phyloP scores from a whole-genome alignment of 2,113 vertebrate species.

The Planiliza haematocheilus region DNA sequence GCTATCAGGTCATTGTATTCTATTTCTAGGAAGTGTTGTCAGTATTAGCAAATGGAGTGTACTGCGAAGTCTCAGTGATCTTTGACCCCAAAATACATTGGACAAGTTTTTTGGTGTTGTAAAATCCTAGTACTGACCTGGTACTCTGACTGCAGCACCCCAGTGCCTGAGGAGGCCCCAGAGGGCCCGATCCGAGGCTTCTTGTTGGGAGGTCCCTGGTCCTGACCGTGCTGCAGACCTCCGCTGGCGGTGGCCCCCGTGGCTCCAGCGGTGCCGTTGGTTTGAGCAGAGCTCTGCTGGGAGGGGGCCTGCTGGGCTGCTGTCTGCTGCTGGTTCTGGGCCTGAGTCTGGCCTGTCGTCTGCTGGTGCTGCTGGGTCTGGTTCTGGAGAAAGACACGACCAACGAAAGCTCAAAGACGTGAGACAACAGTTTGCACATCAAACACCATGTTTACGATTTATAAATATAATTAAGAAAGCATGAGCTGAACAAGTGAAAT shows the following conservation, averaged over 20 bases:
- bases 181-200: slow-evolving; percentile 94
- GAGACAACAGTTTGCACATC: too few species aligned
- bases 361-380: slow-evolving; percentile 96
- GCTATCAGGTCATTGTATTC: too few species aligned
- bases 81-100: too few species aligned
- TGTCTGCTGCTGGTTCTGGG: slow-evolving; percentile 84
- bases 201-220: slow-evolving; percentile 94
- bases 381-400: slow-evolving; percentile 80
- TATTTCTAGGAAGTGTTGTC: too few species aligned
- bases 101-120: too few species aligned
- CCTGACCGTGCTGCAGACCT: slow-evolving; percentile 91
- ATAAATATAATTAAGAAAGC: too few species aligned
- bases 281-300: slow-evolving; percentile 91
- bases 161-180: slow-evolving; percentile 90
- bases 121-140: slow-evolving; percentile 86
- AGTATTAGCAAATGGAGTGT: too few species aligned
- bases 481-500: too few species aligned
- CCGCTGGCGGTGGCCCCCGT: slow-evolving; percentile 67
- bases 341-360: slow-evolving; percentile 84
- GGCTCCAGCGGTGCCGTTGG: slow-evolving; percentile 87
- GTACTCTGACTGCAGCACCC: slow-evolving; percentile 94
- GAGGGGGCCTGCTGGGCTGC: slow-evolving; percentile 81
- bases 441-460: too few species aligned
- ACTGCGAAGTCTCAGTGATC: too few species aligned
- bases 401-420: too few species aligned